Evolutionary conservation across 1,140 invertebrate species (phyloP).

Genomic region (Drosophila cardini): DNA sequence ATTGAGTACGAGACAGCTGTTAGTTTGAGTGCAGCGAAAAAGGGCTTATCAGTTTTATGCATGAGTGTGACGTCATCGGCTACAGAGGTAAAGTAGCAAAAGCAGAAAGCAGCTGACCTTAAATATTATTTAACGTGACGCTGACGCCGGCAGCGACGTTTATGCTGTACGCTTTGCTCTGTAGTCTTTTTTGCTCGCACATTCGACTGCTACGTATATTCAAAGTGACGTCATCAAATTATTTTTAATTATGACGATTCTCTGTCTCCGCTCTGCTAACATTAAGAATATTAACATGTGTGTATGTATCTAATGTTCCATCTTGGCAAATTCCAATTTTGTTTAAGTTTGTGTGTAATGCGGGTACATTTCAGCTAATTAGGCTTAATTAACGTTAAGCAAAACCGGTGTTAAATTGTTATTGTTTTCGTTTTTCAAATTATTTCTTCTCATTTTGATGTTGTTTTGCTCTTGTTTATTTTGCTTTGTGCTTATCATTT

Average conservation of each 20-base stretch:
- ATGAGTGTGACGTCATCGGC: conserved; percentile 59
- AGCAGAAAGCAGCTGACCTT: conserved; percentile 33
- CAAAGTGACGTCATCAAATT: conserved; percentile 68
- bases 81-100: conserved; percentile 9
- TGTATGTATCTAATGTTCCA: conserved; percentile 11
- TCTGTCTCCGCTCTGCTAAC: conserved; percentile 1
- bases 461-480: conserved; percentile 38
- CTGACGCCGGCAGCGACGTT: conserved; percentile 5
- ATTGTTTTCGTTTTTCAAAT: conserved; percentile 25
- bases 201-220: background rate
- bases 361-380: conserved; percentile 60
- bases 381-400: conserved; percentile 69
- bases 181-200: conserved; percentile 17
- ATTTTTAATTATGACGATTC: conserved; percentile 69
- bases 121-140: conserved; percentile 29
- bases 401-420: conserved; percentile 67
- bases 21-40: conserved; percentile 31
- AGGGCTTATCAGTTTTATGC: conserved; percentile 52
- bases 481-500: conserved; percentile 55
- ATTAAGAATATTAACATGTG: conserved; percentile 27
- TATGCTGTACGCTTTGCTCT: background rate
- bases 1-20: conserved; percentile 34
- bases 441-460: conserved; percentile 23
- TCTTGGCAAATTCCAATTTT: conserved; percentile 55
- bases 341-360: conserved; percentile 47